Base-by-base conservation (phyloP, 2,888 invertebrate species). In the Acanthosepion esculentum region DNA sequence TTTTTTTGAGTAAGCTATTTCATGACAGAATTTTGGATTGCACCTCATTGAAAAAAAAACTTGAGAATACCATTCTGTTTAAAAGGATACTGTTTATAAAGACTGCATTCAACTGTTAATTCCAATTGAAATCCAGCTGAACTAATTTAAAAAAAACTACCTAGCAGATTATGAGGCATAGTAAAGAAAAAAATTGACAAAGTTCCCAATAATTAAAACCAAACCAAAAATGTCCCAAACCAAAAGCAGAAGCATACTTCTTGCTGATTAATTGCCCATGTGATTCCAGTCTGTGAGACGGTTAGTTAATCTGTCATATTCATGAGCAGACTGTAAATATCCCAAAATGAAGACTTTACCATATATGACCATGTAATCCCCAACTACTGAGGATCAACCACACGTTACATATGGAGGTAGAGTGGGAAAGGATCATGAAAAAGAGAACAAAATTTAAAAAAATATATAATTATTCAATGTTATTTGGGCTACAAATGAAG, bases 361-460 rank as follows among this genome's bases (percentile, higher is more conserved):
- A 92, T 92, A 92, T 41, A 92, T 50, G 50, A 92, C 92, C 48
- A 92, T 92, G 92, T 92, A 92, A 92, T 92, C 48, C 48, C 92
- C 92, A 48, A 92, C 92, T 92, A 92, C 12, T 92, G 92, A 50
- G n/a, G 92, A 15, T 50, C 92, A 48, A 50, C 50, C 78, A 78
- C 78, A 78, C 10, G 15, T n/a, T 78, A 78, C 18, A n/a, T 78
- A 78, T 29, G 29, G 78, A 78, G 64, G 41, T 41, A 64, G 64
- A 64, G 20, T n/a, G n/a, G 78, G 78, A 78, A 18, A 78, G 78
- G 78, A 78, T 10, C 78, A 78, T 78, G 78, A 78, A 78, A 78
- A 78, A 78, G 78, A 78, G 78, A 78, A 78, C n/a, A 78, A 15
- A 78, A 78, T 78, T 78, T 8, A 29, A 29, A n/a, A 78, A 78